phyloP scores from a whole-genome alignment of 1,140 invertebrate genomes.

The Trichogramma pretiosum region DNA sequence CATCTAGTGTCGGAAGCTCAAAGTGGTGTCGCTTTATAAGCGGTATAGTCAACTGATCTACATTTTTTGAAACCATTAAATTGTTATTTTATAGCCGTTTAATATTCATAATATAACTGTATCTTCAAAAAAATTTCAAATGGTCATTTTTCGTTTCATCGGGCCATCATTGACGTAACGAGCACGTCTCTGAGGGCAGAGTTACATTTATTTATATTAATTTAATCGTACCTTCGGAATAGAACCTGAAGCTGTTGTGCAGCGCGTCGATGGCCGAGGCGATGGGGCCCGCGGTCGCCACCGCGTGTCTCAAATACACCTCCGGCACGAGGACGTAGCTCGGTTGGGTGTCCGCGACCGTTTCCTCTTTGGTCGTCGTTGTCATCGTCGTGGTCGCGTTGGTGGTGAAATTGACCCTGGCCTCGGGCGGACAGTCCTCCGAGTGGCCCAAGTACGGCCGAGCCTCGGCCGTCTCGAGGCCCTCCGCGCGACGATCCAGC shows the following conservation, averaged over 20 bases:
- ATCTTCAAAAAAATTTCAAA: too few species aligned
- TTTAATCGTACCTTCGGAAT: slow-evolving; percentile 50
- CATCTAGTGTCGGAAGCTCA: too few species aligned
- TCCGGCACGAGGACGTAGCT: slow-evolving; percentile 79
- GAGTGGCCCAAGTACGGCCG: slow-evolving; percentile 83
- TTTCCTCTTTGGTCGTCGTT: slow-evolving; percentile 57
- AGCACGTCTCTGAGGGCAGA: too few species aligned
- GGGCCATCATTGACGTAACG: too few species aligned
- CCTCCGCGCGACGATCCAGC: slow-evolving; percentile 74
- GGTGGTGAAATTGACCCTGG: slow-evolving; percentile 14
- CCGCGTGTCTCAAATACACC: slow-evolving; percentile 57
- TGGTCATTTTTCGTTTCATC: too few species aligned
- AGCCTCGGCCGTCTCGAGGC: slow-evolving; percentile 80
- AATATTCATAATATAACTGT: too few species aligned
- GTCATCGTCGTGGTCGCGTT: too few species aligned
- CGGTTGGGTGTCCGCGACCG: slow-evolving; percentile 64
- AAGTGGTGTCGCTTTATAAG: too few species aligned
- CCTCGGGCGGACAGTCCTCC: slow-evolving; percentile 48
- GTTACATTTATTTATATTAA: too few species aligned
- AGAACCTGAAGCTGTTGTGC: slow-evolving; percentile 67
- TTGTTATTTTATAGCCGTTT: too few species aligned
- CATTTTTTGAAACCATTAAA: too few species aligned
- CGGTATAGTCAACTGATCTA: too few species aligned
- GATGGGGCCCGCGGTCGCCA: slow-evolving; percentile 82
- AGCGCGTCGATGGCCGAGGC: slow-evolving; percentile 88